Conservation (phyloP, 2,888 invertebrate species). For the Amphiduros pacificus region DNA sequence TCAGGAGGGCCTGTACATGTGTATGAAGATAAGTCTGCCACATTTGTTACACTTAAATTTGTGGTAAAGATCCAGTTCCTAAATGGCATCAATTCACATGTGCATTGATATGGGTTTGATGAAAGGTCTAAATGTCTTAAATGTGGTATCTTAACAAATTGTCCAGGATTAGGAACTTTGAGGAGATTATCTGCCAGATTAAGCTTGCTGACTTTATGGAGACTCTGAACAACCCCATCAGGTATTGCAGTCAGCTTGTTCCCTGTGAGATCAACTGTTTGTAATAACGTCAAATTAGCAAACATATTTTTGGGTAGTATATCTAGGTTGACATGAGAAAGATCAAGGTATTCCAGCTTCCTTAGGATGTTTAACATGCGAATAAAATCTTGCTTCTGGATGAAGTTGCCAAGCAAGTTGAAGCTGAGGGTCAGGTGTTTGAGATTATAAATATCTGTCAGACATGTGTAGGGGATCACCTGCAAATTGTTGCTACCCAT, state of each 20-base stretch:
- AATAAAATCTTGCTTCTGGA: slow-evolving; percentile 11
- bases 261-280: slow-evolving; percentile 28
- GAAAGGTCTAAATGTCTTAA: slow-evolving; percentile 5
- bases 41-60: slow-evolving; percentile 21
- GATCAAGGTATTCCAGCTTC: slow-evolving; percentile 37
- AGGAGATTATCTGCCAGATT: slow-evolving; percentile 9
- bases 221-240: neutral
- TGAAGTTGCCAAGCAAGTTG: slow-evolving; percentile 35
- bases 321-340: slow-evolving; percentile 29
- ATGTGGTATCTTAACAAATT: neutral
- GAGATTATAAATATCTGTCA: slow-evolving; percentile 35
- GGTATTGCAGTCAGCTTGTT: slow-evolving; percentile 23
- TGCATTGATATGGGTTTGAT: slow-evolving; percentile 45
- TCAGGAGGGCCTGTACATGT: slow-evolving; percentile 37
- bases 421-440: slow-evolving; percentile 31
- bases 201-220: neutral
- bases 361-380: slow-evolving; percentile 33
- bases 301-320: slow-evolving; percentile 9
- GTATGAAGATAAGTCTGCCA: slow-evolving; percentile 34
- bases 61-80: slow-evolving; percentile 39
- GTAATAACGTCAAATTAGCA: slow-evolving; percentile 26
- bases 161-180: neutral
- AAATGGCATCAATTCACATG: slow-evolving; percentile 43
- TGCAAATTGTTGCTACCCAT: slow-evolving; percentile 41
- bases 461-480: slow-evolving; percentile 29